Conservation (phyloP, 2,113 vertebrate genomes). For the Lates calcarifer region DNA sequence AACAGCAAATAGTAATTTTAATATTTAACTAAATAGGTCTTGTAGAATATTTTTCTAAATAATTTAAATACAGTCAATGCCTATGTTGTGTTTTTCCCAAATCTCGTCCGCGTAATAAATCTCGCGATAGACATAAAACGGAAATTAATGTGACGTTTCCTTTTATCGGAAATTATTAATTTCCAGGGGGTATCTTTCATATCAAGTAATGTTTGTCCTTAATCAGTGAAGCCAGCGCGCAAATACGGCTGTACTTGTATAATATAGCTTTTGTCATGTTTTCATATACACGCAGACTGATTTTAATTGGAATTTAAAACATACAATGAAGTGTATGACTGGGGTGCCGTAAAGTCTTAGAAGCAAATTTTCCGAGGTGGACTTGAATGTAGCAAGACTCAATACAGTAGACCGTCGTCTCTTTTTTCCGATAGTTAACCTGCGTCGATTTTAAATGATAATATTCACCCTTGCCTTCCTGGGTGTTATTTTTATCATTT, state of each 20-base stretch:
- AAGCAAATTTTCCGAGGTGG: background rate
- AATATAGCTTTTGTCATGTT: background rate
- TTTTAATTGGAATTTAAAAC: background rate
- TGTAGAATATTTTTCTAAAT: too few relatives aligned
- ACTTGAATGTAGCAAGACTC: slow-evolving; percentile 12
- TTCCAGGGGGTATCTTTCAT: accelerated
- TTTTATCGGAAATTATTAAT: accelerated
- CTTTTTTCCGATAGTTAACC: background rate
- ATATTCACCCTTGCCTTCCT: accelerated
- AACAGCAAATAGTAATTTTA: background rate
- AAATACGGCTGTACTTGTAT: background rate
- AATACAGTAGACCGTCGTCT: accelerated
- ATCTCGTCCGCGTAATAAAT: background rate
- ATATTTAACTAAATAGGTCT: background rate
- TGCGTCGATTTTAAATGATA: background rate
- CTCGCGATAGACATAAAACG: slow-evolving; percentile 28
- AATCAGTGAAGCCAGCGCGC: background rate
- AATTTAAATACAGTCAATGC: too few relatives aligned
- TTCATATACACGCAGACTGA: background rate
- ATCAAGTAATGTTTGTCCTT: background rate
- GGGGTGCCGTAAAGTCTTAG: background rate
- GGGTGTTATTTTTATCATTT: background rate
- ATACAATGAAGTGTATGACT: background rate
- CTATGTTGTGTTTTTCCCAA: too few relatives aligned
- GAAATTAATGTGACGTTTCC: background rate